phyloP scores from a whole-genome alignment of 2,113 vertebrate genomes.

The Rhadina sibilatrix region DNA sequence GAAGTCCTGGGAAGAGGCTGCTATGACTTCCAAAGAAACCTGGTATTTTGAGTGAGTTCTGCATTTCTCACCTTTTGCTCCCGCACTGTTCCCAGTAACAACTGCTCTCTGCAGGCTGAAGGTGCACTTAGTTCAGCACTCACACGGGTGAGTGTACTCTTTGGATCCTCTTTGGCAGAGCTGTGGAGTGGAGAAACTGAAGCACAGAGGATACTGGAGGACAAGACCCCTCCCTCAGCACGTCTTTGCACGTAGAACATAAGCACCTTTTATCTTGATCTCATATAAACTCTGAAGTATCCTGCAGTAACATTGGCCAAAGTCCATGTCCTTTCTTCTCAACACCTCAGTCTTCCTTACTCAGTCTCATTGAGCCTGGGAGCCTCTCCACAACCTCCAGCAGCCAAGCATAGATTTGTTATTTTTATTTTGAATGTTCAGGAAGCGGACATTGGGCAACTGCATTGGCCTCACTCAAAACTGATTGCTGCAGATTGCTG shows the following conservation, averaged over 20 bases:
- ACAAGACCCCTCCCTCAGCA: not conserved
- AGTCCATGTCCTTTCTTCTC: rapidly evolving
- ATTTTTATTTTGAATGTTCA: not conserved
- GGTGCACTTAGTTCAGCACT: not conserved
- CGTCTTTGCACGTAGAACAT: not conserved
- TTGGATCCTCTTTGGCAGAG: not conserved
- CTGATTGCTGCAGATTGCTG: not conserved
- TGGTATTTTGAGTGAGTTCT: not conserved
- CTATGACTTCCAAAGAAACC: rapidly evolving
- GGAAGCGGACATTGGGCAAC: not conserved
- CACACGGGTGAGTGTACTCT: not conserved
- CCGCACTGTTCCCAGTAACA: not conserved
- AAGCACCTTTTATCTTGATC: not conserved
- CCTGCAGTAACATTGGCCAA: not conserved
- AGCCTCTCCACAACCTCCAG: not conserved
- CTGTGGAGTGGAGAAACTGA: not conserved
- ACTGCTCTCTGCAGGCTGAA: not conserved
- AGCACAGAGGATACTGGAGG: not conserved
- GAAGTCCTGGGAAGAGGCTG: not conserved
- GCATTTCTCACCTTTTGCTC: not conserved
- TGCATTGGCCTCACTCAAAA: not conserved
- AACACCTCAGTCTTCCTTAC: not conserved
- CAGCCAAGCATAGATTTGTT: not conserved
- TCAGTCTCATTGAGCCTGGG: not conserved
- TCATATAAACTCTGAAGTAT: not conserved